Evolutionary conservation across 2,797 vertebrate species (phyloP).

Genomic region (Champsocephalus gunnari): DNA sequence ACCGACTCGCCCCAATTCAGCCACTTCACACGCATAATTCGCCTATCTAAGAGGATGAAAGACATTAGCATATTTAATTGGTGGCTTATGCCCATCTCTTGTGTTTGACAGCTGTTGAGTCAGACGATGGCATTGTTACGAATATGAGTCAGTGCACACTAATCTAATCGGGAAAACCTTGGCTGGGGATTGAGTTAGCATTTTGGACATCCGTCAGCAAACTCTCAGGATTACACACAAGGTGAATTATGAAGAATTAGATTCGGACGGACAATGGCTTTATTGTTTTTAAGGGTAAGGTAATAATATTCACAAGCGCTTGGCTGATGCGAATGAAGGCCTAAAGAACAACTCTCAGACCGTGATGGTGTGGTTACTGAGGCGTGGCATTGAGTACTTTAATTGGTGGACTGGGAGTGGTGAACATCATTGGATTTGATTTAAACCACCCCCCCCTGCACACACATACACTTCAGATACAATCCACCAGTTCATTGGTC

Average conservation of each 20-base stretch:
- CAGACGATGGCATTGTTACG: slow-evolving; percentile 65
- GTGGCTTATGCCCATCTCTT: slow-evolving; percentile 57
- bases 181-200: slow-evolving; percentile 61
- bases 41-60: slow-evolving; percentile 72
- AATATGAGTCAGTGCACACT: slow-evolving; percentile 74
- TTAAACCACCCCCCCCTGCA: slow-evolving; percentile 12
- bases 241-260: slow-evolving; percentile 77
- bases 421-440: slow-evolving; percentile 73
- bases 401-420: slow-evolving; percentile 63
- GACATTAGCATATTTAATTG: slow-evolving; percentile 80
- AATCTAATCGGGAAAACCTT: slow-evolving; percentile 76
- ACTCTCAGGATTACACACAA: slow-evolving; percentile 73
- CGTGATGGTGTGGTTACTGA: slow-evolving; percentile 56
- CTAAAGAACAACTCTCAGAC: slow-evolving; percentile 28
- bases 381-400: slow-evolving; percentile 74
- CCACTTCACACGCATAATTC: slow-evolving; percentile 56
- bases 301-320: slow-evolving; percentile 56
- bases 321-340: slow-evolving; percentile 46
- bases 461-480: slow-evolving; percentile 53
- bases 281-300: slow-evolving; percentile 58
- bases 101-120: slow-evolving; percentile 81
- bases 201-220: slow-evolving; percentile 77
- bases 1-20: slow-evolving; percentile 35
- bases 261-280: slow-evolving; percentile 62
- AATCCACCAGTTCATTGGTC: slow-evolving; percentile 64